Conservation (phyloP, 2,888 invertebrate species). For the Cheilosia vernalis region DNA sequence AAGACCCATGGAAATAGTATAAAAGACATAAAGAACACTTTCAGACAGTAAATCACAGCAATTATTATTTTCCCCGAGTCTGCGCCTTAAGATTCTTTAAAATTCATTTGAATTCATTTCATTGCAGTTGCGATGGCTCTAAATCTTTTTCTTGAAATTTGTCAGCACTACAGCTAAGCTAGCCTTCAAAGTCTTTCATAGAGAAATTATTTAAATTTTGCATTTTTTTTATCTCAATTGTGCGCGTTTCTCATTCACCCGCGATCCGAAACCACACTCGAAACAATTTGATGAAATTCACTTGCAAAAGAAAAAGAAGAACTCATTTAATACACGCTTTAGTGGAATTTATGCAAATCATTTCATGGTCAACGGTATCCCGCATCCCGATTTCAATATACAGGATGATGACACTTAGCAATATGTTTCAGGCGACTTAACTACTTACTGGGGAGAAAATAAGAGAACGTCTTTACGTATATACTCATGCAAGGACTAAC, state of each 20-base stretch:
- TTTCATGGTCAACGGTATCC: slow-evolving; percentile 42
- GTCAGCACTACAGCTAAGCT: neutral
- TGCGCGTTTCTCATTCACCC: neutral
- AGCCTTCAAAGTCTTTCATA: slow-evolving; percentile 1
- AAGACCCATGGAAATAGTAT: too few relatives aligned
- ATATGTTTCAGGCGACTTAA: slow-evolving; percentile 15
- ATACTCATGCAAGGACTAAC: slow-evolving; percentile 8
- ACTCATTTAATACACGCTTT: slow-evolving; percentile 17
- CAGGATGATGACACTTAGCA: slow-evolving; percentile 28
- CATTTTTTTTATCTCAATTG: neutral
- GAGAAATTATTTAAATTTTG: slow-evolving; percentile 21
- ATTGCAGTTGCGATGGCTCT: neutral
- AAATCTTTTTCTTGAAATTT: slow-evolving; percentile 9
- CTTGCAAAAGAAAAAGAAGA: neutral
- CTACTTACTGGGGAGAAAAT: neutral
- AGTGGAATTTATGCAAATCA: slow-evolving; percentile 45
- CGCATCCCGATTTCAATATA: slow-evolving; percentile 37
- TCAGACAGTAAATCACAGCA: neutral
- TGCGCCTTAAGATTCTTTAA: neutral
- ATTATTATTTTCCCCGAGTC: neutral
- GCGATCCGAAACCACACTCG: neutral
- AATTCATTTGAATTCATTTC: neutral
- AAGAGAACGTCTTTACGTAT: neutral
- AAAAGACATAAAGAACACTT: too few relatives aligned
- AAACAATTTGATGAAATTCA: neutral